phyloP scores from a whole-genome alignment of 2,888 invertebrate species.

The Thymelicus sylvestris region DNA sequence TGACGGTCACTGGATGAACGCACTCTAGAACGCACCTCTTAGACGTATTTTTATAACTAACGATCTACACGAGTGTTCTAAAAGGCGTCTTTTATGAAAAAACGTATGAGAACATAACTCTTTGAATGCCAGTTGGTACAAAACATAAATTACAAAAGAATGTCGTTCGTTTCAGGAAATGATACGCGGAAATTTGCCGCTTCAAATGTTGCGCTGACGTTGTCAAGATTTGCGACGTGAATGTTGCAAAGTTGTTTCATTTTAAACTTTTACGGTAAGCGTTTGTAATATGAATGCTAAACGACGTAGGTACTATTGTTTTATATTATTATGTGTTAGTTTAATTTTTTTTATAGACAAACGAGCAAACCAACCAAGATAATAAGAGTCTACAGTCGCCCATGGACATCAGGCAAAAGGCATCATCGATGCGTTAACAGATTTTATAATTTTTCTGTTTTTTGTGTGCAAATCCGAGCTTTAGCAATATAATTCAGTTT shows the following conservation, averaged over 20 bases:
- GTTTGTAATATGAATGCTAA: conserved; percentile 8
- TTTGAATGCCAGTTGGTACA: neutral
- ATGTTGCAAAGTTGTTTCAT: conserved; percentile 25
- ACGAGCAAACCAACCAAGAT: too few species aligned
- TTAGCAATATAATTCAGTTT: too few species aligned
- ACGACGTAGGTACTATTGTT: conserved; percentile 4
- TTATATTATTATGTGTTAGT: neutral
- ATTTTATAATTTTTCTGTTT: too few species aligned
- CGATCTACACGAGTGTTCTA: neutral
- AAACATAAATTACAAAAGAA: conserved; percentile 15
- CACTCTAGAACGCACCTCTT: too few species aligned
- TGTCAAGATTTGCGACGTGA: conserved; percentile 15
- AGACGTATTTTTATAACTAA: too few species aligned
- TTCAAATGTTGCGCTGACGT: conserved; percentile 21
- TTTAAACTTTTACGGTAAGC: conserved; percentile 7
- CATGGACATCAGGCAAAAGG: too few species aligned
- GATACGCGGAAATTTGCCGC: conserved; percentile 26
- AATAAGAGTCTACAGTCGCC: too few species aligned
- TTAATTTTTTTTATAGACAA: too few species aligned
- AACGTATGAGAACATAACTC: neutral
- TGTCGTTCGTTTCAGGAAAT: conserved; percentile 20
- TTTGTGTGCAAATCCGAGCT: too few species aligned
- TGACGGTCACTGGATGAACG: too few species aligned
- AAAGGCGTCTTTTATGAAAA: neutral
- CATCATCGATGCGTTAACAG: too few species aligned